Evolutionary conservation across 2,797 vertebrate species (phyloP), one percentile per base, ranked within the genome.

Genomic region (Malacoraja senta): DNA sequence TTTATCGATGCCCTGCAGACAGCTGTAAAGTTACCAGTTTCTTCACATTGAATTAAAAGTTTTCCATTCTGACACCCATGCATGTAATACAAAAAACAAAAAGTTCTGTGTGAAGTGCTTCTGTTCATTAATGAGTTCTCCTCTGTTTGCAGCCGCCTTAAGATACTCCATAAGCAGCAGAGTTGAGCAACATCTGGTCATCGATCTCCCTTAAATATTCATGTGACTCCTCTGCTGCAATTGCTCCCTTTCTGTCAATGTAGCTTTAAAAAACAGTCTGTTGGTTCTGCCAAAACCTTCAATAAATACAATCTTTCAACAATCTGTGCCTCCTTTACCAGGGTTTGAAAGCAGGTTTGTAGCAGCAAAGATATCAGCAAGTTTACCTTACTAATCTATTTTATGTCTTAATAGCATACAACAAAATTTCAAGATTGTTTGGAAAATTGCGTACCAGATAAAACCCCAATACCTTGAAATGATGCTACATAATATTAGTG

Each of bases 141-240:
- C 58, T 68, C 84, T 88, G 84, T 88, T 32, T 21, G n/a, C 61
- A 88, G 84, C 32, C 84, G 26, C 84, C 84, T 88, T 68, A 88
- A 88, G 84, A 63, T 68, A 68, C 15, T 65, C 63, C n/a, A 35
- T 88, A 32, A 88, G 61, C n/a, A 35, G 17, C 65, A 88, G 61
- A 88, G n/a, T 63, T n/a, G n/a, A 88, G 84, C 17, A 68, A 35
- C 84, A 88, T 65, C 84, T 88, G 84, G 63, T 17, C 63, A n/a
- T 3, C 17, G 13, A 63, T 63, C 84, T 88, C n/a, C n/a, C 84
- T 68, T 68, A 63, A 88, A 88, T 88, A 68, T 35, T 88, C 61
- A 88, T 88, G 84, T 88, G 65, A 88, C n/a, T 68, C n/a, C 17
- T 88, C 84, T 88, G n/a, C 8, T 65, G 61, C 84, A 88, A 32